Base-by-base conservation (phyloP, 2,797 vertebrate genomes). In the Microctenopoma lineatum region DNA sequence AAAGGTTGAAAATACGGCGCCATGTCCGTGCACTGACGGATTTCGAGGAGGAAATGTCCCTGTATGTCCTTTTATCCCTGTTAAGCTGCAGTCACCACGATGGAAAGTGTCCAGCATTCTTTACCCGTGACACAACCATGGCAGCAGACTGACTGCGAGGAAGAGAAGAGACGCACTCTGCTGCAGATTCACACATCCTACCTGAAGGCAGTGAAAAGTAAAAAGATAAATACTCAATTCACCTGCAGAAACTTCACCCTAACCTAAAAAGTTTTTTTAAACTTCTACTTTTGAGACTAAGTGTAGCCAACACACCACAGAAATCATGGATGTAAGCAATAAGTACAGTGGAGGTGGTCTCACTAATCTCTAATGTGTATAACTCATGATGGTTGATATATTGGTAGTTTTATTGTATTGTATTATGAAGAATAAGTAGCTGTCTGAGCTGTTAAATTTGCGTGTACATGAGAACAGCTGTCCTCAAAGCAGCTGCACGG, bases 71-170 rank as follows among this genome's bases (percentile, higher is more conserved):
- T 77, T 74, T 67, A 70, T 78, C 57, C 52, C 36, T 0, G 34
- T n/a, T 75, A 75, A 84, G 64, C 83, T 78, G 59, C 4, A 1
- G 52, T 39, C 21, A 8, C 53, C 54, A 64, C 44, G 9, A 27
- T 56, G 79, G 57, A 69, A 67, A 8, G 0, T 41, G 44, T 52
- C 75, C 75, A 79, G 68, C 73, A 84, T 84, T 82, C 79, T 79
- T 80, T 55, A 52, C 55, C 48, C 50, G 44, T 84, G 83, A 84
- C 80, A 78, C n/a, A 16, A 60, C 5, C 1, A 2, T 34, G 64
- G 71, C 21, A 42, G 34, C 38, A 0, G 15, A 13, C 3, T 12
- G 62, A 51, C 42, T 62, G 41, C 13, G 13, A 50, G 13, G 4
- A 4, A 10, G 36, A 62, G 25, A 41, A 25, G 36, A 62, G 25